phyloP scores from a whole-genome alignment of 2,113 vertebrate genomes.

The Paraplagusia blochii region DNA sequence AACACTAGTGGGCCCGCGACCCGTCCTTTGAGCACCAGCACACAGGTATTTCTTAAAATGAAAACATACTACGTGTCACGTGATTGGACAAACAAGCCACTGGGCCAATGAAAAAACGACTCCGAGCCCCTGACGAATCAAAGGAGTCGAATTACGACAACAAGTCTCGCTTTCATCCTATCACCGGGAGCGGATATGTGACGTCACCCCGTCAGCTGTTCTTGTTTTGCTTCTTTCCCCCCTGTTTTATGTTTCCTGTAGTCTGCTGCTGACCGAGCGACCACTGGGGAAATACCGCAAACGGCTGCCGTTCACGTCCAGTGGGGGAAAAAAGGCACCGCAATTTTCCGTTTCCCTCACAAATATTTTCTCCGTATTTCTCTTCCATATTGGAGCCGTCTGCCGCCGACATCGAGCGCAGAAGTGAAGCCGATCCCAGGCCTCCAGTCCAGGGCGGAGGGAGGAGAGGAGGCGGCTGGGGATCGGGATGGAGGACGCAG shows the following conservation, averaged over 20 bases:
- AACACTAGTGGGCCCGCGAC: too few relatives aligned
- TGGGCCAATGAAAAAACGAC: constrained; percentile 15
- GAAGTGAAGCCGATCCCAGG: constrained; percentile 65
- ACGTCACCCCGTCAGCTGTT: constrained; percentile 74
- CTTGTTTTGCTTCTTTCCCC: constrained; percentile 65
- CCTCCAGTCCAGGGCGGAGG: constrained; percentile 71
- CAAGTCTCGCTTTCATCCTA: constrained; percentile 32
- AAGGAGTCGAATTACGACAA: not conserved
- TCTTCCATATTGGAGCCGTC: constrained; percentile 48
- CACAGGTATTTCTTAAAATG: not conserved
- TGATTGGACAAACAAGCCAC: constrained; percentile 17
- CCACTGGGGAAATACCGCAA: not conserved
- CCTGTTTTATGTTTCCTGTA: not conserved
- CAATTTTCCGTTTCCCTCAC: not conserved
- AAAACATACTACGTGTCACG: not conserved
- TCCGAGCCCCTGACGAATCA: constrained; percentile 44
- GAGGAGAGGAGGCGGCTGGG: constrained; percentile 68
- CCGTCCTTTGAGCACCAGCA: too few relatives aligned
- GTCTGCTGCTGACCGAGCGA: not conserved
- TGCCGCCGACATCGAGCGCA: constrained; percentile 57
- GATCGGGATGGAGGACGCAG: constrained; percentile 53
- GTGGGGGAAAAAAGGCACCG: not conserved
- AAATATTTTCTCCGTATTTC: not conserved
- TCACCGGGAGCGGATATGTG: constrained; percentile 14
- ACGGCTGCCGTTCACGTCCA: fast-evolving